Evolutionary conservation across 2,797 vertebrate species (phyloP), one percentile per base, ranked within the genome.

Genomic region (Darevskia mixta): DNA sequence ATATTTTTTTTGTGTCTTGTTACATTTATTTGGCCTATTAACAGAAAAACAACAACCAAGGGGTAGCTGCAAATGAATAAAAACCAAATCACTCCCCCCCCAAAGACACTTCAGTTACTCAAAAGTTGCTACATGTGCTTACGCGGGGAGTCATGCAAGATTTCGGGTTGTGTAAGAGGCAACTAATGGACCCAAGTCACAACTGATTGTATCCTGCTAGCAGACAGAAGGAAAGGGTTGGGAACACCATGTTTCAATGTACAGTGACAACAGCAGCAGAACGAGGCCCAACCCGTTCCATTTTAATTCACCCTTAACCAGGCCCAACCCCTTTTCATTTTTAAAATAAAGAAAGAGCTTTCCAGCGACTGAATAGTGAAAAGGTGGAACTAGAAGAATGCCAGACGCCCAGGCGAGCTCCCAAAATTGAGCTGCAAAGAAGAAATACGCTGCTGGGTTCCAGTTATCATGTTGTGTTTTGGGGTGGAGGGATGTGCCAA

Each of bases 21-120:
- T 90, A 93, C 88, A 89, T 94, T 93, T 94, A 92, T 93, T 96
- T 93, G 93, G 93, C 93, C 93, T 91, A 81, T 71, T 18, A n/a
- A 89, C 89, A 91, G 6, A 43, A 43, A 43, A 43, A 93, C n/a
- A n/a, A n/a, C n/a, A 92, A 93, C 90, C 0, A 0, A 81, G 90
- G 49, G 92, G 89, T 77, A 83, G 85, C 90, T 88, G 95, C 90
- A 94, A 92, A 90, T 17, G 88, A 93, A 80, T 49, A 27, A 92
- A 78, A 84, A 78, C 58, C 25, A 67, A 38, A 82, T 88, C 72
- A 89, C 89, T 90, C 87, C 85, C 87, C 80, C 11, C 10, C 10
- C 49, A 11, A 1, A 88, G 90, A 94, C 43, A 85, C 87, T 91
- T 90, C 88, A 90, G 93, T 82, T 72, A 91, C 89, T 0, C 10